phyloP scores from a whole-genome alignment of 2,888 invertebrate genomes.

The Tinea pellionella region DNA sequence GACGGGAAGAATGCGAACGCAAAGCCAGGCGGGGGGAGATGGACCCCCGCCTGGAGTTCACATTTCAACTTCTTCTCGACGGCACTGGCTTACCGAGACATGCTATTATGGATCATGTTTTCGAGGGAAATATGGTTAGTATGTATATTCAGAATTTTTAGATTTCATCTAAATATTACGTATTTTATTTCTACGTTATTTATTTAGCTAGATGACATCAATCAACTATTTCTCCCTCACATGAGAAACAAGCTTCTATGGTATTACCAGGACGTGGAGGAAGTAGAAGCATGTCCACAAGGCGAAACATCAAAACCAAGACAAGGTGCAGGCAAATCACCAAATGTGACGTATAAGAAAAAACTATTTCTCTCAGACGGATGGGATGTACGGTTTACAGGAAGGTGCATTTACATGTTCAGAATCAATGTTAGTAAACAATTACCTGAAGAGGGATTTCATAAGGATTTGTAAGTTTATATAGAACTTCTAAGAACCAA shows the following conservation, averaged over 20 bases:
- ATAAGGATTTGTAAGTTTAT: slow-evolving; percentile 77
- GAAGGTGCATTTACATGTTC: slow-evolving; percentile 87
- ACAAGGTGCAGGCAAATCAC: slow-evolving; percentile 53
- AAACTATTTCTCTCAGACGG: slow-evolving; percentile 88
- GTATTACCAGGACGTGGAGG: slow-evolving; percentile 90
- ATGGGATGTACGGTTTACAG: slow-evolving; percentile 83
- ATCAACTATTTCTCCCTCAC: slow-evolving; percentile 86
- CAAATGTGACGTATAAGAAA: slow-evolving; percentile 71
- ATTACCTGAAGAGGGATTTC: slow-evolving; percentile 92
- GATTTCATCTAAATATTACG: too few species aligned
- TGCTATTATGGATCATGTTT: slow-evolving; percentile 91
- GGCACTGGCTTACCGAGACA: slow-evolving; percentile 83
- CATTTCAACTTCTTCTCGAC: slow-evolving; percentile 88
- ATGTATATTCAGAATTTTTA: background rate
- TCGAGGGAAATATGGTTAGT: slow-evolving; percentile 87
- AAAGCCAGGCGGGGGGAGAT: slow-evolving; percentile 91
- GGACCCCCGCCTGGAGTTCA: slow-evolving; percentile 91
- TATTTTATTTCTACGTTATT: background rate
- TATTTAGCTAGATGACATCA: slow-evolving; percentile 83
- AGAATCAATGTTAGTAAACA: slow-evolving; percentile 86
- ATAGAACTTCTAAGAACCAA: too few species aligned
- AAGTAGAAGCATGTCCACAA: slow-evolving; percentile 69
- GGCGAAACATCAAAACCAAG: slow-evolving; percentile 53
- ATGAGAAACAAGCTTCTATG: slow-evolving; percentile 87
- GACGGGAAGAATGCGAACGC: slow-evolving; percentile 92